These are phyloP conservation scores for Leptoteleia sp. DNA, from an alignment of 1,140 invertebrate genomes.

Conservation along the genomic window DNA sequence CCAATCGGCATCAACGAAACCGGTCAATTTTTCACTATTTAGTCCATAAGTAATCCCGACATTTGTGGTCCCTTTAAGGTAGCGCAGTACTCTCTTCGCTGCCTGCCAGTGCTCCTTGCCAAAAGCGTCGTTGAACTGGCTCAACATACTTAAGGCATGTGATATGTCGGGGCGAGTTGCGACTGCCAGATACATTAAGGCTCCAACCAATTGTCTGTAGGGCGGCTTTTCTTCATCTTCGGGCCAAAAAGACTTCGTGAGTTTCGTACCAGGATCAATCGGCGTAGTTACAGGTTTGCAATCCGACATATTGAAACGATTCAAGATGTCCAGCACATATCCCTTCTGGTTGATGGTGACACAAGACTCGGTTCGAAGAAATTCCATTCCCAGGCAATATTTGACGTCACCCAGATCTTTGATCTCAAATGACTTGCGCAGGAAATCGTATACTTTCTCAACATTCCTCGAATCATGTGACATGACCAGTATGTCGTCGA, in stretches of 20 bases:
- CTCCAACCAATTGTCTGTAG: constrained; percentile 27
- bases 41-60: constrained; percentile 1
- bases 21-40: background rate
- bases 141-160: constrained; percentile 57
- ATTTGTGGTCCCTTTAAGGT: constrained; percentile 57
- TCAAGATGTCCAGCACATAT: constrained; percentile 31
- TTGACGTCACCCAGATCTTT: constrained; percentile 11
- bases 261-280: constrained; percentile 1
- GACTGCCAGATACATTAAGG: constrained; percentile 68
- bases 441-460: background rate
- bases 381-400: constrained; percentile 19
- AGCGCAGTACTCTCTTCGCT: constrained; percentile 58
- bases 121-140: constrained; percentile 53
- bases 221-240: background rate
- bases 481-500: constrained; percentile 16
- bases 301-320: constrained; percentile 43
- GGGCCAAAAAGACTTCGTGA: constrained; percentile 34
- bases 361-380: background rate
- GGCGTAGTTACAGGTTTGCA: constrained; percentile 48
- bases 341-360: constrained; percentile 15
- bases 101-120: constrained; percentile 38
- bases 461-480: background rate
- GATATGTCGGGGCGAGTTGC: constrained; percentile 73
- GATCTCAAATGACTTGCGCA: constrained; percentile 12
- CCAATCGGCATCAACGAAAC: constrained; percentile 20